These are phyloP conservation scores for Chymomyza fuscimana DNA, from an alignment of 2,888 invertebrate genomes.

Conservation along the genomic window DNA sequence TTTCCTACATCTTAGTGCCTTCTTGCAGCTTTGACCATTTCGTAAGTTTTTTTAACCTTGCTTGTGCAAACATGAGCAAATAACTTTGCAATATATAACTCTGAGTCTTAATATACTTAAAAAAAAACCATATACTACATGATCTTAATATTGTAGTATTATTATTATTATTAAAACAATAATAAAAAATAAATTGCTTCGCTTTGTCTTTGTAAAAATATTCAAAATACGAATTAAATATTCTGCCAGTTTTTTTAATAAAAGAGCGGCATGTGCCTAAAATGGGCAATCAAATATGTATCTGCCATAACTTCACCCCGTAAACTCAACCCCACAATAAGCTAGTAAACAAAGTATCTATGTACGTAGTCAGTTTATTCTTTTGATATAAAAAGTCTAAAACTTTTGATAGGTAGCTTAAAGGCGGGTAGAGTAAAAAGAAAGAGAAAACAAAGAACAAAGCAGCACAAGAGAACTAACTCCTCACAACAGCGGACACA, in stretches of 20 bases:
- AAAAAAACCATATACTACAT: too few species aligned
- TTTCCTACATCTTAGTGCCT: too few species aligned
- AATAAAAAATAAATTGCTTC: too few species aligned
- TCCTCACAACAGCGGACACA: slow-evolving; percentile 50
- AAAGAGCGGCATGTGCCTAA: neutral
- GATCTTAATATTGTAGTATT: too few species aligned
- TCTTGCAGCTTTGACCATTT: too few species aligned
- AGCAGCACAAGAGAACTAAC: slow-evolving; percentile 26
- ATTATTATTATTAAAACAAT: too few species aligned
- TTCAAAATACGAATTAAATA: too few species aligned
- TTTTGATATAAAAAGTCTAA: slow-evolving; percentile 44
- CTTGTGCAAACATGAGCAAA: too few species aligned
- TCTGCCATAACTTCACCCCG: slow-evolving; percentile 30
- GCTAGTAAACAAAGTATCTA: slow-evolving; percentile 15
- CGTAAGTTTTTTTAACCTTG: too few species aligned
- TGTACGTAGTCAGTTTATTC: slow-evolving; percentile 25
- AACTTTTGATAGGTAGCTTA: slow-evolving; percentile 62
- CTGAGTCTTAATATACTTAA: too few species aligned
- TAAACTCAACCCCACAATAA: slow-evolving; percentile 27
- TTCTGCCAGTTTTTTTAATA: neutral
- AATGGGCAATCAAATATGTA: slow-evolving; percentile 43
- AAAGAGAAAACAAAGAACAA: slow-evolving; percentile 44
- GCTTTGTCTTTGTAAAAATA: too few species aligned
- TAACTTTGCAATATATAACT: too few species aligned
- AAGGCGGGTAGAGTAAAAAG: slow-evolving; percentile 35